Percentiles rank a stretch among this genome's conserved stretches.
Evolutionary conservation across 2,797 vertebrate species (phyloP).

Genomic region (Huso huso): DNA sequence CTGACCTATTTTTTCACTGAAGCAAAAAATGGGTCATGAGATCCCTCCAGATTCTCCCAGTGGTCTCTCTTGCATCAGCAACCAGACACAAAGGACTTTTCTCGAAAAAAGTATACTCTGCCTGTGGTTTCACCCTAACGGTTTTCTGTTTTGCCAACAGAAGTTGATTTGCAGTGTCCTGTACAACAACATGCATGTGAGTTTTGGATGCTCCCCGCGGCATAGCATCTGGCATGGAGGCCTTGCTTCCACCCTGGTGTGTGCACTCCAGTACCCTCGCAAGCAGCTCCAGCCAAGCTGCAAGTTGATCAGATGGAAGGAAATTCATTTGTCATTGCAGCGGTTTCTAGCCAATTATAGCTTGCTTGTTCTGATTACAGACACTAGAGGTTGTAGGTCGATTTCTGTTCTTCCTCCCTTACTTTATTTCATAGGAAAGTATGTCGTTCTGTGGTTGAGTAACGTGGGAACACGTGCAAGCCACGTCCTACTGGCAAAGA

Average conservation of each 20-base stretch:
- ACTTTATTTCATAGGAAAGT: not conserved
- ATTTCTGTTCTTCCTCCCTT: conserved; percentile 19
- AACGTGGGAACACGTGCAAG: not conserved
- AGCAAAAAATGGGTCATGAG: conserved; percentile 28
- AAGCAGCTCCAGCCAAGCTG: conserved; percentile 51
- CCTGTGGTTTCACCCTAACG: conserved; percentile 6
- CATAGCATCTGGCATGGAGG: not conserved
- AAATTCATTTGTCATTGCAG: conserved; percentile 51
- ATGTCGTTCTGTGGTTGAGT: not conserved
- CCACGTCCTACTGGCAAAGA: conserved; percentile 2
- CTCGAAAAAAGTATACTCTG: conserved; percentile 14
- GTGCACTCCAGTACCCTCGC: conserved; percentile 23
- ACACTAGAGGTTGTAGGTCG: conserved; percentile 40
- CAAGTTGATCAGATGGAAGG: conserved; percentile 58
- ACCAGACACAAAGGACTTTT: not conserved
- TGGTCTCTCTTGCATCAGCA: conserved; percentile 11
- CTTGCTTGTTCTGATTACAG: conserved; percentile 40
- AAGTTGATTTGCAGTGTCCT: not conserved
- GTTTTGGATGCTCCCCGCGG: conserved; percentile 1
- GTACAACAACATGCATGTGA: not conserved
- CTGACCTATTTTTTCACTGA: conserved; percentile 29
- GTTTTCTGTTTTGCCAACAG: conserved; percentile 6
- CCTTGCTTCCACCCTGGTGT: conserved; percentile 3
- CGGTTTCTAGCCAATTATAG: conserved; percentile 39
- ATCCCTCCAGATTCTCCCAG: conserved; percentile 26